A percentile compares a stretch with the other conserved stretches of the same genome.
These are phyloP conservation scores for Drosophila anomalipes DNA, from an alignment of 2,888 invertebrate genomes.

Conservation along the genomic window DNA sequence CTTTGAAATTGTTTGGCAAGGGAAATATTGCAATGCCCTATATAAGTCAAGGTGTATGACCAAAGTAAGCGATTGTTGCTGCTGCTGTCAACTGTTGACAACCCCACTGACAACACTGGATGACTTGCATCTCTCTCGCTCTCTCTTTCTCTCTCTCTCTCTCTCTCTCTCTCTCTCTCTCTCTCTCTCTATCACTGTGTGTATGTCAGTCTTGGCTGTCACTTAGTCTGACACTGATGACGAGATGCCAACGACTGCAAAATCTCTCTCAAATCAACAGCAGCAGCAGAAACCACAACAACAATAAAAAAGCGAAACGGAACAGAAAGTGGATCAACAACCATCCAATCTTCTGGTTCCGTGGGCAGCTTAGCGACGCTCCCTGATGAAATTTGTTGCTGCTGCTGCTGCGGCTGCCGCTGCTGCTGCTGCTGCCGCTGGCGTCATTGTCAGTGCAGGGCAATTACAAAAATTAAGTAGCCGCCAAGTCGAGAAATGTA, in stretches of 20 bases:
- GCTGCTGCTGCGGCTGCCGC: not conserved
- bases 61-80: constrained; percentile 18
- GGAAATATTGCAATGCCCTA: not conserved
- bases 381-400: not conserved
- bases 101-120: constrained; percentile 45
- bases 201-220: constrained; percentile 51
- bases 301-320: constrained; percentile 26
- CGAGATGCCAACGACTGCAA: constrained; percentile 44
- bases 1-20: not conserved
- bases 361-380: constrained; percentile 31
- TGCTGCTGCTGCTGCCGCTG: not conserved
- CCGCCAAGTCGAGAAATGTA: constrained; percentile 57
- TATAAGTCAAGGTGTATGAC: not conserved
- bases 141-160: not conserved
- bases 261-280: constrained; percentile 32
- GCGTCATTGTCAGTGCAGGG: constrained; percentile 34
- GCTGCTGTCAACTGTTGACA: constrained; percentile 55
- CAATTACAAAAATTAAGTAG: constrained; percentile 68
- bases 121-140: constrained; percentile 22
- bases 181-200: constrained; percentile 4
- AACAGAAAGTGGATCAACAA: constrained; percentile 58
- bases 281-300: constrained; percentile 6
- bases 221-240: constrained; percentile 62
- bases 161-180: constrained; percentile 5
- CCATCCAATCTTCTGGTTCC: constrained; percentile 44